Base-by-base conservation (phyloP, 2,797 vertebrate genomes). In the Sebastes matsubarae region DNA sequence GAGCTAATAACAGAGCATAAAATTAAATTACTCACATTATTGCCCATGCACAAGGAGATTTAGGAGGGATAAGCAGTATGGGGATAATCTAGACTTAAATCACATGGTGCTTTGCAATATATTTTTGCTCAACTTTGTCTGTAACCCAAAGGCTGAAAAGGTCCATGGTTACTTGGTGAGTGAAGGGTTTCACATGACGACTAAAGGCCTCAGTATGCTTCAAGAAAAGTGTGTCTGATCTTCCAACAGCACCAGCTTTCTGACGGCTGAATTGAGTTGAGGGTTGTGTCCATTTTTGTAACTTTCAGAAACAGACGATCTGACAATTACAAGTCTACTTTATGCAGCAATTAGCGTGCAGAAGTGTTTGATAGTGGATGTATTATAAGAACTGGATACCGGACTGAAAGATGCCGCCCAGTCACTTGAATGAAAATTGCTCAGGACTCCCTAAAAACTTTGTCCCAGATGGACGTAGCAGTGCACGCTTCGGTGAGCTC, bases 1-100 rank as follows among this genome's bases (percentile, higher is more conserved):
- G 55, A 82, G 72, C 79, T 84, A 87, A 89, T 81, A 77, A 84
- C 69, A 36, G 6, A 55, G 79, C 69, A 75, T 65, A 16, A 73
- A 79, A 79, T 64, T 7, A 52, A 82, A 81, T 72, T 52, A 77
- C 50, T 85, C 77, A 75, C 79, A 75, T 82, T 87, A 78, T 32
- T 86, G 73, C 65, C 32, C 8, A 8, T 58, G 72, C 25, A 74
- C 70, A 81, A 78, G 61, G 76, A 81, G 84, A 52, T 84, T 84
- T 77, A 25, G 24, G 34, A n/a, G 71, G 79, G 78, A 86, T 79
- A 46, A 86, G 59, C 55, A 46, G 72, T 42, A n/a, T 66, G 75
- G 67, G 36, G 67, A 81, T 81, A 58, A 89, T 79, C 83, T 55
- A 27, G 70, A 77, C 46, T 14, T 88, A 75, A 82, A 81, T 73